Conservation (phyloP, 2,113 vertebrate species). For the Malurus cyaneus region DNA sequence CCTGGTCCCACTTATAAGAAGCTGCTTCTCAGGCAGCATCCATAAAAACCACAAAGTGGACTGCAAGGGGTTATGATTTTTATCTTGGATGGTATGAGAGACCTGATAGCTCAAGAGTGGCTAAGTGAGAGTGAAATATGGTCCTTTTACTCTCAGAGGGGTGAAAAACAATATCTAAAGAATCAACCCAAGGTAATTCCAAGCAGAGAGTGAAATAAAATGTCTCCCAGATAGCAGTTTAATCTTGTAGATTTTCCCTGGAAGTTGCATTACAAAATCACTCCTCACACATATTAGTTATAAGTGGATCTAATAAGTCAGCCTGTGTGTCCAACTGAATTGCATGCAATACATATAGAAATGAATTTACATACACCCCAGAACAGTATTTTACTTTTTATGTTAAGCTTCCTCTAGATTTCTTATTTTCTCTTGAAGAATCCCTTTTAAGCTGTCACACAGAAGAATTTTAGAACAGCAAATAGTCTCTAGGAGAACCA, state of each 20-base stretch:
- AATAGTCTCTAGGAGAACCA: neutral
- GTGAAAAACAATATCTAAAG: neutral
- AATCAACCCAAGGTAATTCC: neutral
- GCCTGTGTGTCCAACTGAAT: neutral
- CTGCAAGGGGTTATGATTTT: conserved; percentile 7
- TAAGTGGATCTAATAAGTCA: neutral
- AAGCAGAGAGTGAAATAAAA: neutral
- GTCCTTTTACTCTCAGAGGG: neutral
- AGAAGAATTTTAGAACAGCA: neutral
- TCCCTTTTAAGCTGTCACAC: neutral
- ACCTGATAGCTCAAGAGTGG: neutral
- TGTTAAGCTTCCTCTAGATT: neutral
- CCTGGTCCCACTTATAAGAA: neutral
- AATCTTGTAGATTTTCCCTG: neutral
- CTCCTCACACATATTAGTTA: neutral
- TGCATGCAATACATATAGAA: neutral
- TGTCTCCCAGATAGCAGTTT: neutral
- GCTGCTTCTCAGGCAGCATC: neutral
- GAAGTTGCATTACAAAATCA: neutral
- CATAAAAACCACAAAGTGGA: neutral
- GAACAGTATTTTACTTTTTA: neutral
- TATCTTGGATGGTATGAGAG: neutral
- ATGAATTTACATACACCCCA: neutral
- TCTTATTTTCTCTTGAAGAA: neutral
- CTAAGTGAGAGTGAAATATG: neutral